phyloP scores from a whole-genome alignment of 2,888 invertebrate species.

The Thera britannica region DNA sequence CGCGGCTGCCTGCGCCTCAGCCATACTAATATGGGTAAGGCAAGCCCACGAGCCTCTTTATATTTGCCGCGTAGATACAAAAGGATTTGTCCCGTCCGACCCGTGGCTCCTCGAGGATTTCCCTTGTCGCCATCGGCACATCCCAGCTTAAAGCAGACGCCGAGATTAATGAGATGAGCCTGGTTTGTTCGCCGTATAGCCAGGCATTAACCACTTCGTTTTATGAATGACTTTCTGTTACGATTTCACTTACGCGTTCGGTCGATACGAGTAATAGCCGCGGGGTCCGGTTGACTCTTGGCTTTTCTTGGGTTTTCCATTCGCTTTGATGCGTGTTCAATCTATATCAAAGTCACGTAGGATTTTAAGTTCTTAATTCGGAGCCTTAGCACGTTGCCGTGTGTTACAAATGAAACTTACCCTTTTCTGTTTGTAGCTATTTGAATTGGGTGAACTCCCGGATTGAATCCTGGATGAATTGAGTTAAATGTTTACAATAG shows the following conservation, averaged over 20 bases:
- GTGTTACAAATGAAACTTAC: slow-evolving; percentile 39
- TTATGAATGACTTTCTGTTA: slow-evolving; percentile 53
- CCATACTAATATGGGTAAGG: slow-evolving; percentile 41
- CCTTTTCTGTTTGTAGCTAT: slow-evolving; percentile 59
- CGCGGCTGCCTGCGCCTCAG: slow-evolving; percentile 25
- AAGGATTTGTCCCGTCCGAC: slow-evolving; percentile 72
- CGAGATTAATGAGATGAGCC: slow-evolving; percentile 80
- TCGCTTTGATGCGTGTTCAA: slow-evolving; percentile 22
- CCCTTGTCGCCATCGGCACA: slow-evolving; percentile 76
- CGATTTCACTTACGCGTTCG: slow-evolving; percentile 38
- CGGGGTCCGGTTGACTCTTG: slow-evolving; percentile 32
- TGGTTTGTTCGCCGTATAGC: slow-evolving; percentile 50
- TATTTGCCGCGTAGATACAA: slow-evolving; percentile 70
- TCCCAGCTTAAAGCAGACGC: slow-evolving; percentile 77
- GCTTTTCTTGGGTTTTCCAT: slow-evolving; percentile 34
- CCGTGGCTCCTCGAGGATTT: slow-evolving; percentile 70
- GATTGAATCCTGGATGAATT: slow-evolving; percentile 68
- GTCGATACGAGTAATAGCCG: slow-evolving; percentile 21
- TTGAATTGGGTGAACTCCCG: slow-evolving; percentile 64
- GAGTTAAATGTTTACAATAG: slow-evolving; percentile 72
- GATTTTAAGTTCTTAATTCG: slow-evolving; percentile 24
- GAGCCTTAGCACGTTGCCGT: slow-evolving; percentile 41
- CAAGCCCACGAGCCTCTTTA: slow-evolving; percentile 54
- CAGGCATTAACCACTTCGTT: slow-evolving; percentile 49
- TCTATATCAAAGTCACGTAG: slow-evolving; percentile 30